These are phyloP conservation scores for Galeopsomyia nigrocyanea DNA, from an alignment of 2,888 invertebrate genomes.

Conservation along the genomic window DNA sequence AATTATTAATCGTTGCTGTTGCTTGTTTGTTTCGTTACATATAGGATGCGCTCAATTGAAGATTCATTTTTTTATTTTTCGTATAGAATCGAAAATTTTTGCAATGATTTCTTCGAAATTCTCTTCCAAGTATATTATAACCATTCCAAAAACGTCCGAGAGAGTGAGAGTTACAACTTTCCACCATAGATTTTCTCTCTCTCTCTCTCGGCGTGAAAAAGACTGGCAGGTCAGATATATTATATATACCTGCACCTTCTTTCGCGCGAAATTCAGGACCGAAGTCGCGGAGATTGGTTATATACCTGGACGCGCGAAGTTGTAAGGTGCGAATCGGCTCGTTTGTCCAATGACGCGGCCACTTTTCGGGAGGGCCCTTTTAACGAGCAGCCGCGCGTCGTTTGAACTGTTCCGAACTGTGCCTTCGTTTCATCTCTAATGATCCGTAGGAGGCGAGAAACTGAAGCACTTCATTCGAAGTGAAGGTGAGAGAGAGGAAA, in stretches of 20 bases:
- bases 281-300: too few species aligned
- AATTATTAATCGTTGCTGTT: constrained; percentile 66
- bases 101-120: too few species aligned
- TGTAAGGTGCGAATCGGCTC: constrained; percentile 62
- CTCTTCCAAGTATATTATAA: too few species aligned
- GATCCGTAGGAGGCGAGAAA: constrained; percentile 27
- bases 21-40: constrained; percentile 8
- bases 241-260: too few species aligned
- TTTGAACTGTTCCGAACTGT: constrained; percentile 46
- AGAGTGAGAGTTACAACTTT: too few species aligned
- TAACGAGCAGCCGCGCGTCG: constrained; percentile 32
- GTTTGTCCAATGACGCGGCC: constrained; percentile 64
- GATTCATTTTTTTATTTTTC: too few species aligned
- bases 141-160: too few species aligned
- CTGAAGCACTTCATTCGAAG: constrained; percentile 40
- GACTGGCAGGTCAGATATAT: too few species aligned
- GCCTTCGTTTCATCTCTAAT: constrained; percentile 24
- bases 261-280: constrained; percentile 49
- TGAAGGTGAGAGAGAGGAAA: neutral
- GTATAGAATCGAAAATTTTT: too few species aligned
- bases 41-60: too few species aligned
- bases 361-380: constrained; percentile 46
- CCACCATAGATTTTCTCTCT: too few species aligned
- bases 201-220: too few species aligned
- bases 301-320: constrained; percentile 22